Conservation (phyloP, 2,113 vertebrate genomes). For the Polypterus bichir region DNA sequence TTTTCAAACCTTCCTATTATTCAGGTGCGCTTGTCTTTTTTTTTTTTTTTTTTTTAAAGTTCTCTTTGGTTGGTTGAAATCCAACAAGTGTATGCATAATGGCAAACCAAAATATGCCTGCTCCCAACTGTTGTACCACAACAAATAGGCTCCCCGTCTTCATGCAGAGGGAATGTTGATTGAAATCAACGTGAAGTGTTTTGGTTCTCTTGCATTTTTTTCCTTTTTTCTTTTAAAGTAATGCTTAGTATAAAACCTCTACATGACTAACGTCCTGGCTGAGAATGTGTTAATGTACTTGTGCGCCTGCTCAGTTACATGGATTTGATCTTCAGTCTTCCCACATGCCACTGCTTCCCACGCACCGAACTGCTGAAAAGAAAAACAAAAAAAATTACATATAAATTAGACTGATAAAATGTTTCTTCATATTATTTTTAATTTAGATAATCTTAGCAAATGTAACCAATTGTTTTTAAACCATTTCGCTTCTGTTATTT, state of each 20-base stretch:
- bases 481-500: no score
- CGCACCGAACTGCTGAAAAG: constrained; percentile 52
- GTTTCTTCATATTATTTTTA: no score
- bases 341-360: constrained; percentile 82
- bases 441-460: no score
- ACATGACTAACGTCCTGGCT: constrained; percentile 87
- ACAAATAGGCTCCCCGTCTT: constrained; percentile 65
- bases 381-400: neutral
- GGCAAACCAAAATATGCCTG: constrained; percentile 69
- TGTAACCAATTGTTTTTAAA: no score
- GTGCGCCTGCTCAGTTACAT: constrained; percentile 64
- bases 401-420: no score
- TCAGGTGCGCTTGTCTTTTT: constrained; percentile 55
- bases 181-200: constrained; percentile 56
- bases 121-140: constrained; percentile 95
- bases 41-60: constrained; percentile 41
- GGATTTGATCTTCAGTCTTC: constrained; percentile 74
- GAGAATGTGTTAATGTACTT: constrained; percentile 80
- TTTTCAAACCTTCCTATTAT: constrained; percentile 45
- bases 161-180: constrained; percentile 55
- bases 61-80: constrained; percentile 79
- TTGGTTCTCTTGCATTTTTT: constrained; percentile 27
- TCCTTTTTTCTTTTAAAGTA: constrained; percentile 33
- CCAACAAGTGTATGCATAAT: constrained; percentile 60
- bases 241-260: constrained; percentile 47